Base-by-base conservation (phyloP, 2,113 vertebrate genomes). In the Porphyrio hochstetteri region DNA sequence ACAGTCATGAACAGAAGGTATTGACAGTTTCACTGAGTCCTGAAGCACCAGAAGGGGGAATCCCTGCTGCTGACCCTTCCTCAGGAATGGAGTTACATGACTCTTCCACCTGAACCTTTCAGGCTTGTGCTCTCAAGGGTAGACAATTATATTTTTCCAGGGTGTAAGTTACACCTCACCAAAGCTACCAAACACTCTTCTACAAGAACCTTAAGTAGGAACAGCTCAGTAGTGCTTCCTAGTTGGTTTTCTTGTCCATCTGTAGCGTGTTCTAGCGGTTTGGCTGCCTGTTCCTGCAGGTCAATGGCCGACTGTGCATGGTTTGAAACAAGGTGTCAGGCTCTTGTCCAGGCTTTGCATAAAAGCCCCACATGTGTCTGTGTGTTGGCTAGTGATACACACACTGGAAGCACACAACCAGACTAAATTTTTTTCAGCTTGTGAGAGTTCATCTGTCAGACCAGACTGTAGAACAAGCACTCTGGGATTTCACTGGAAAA, bases 401-500 rank as follows among this genome's bases (percentile, higher is more conserved):
- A 42, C 55, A 50, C 28, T 81, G 71, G 77, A 97, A 95, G 50
- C 52, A 91, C 23, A 71, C n/a, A 82, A 46, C n/a, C 91, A 78
- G 78, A 91, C 72, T 93, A 67, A 71, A 56, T 91, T 95, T 85
- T 48, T 84, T 96, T 83, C 76, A 94, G 70, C 33, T 82, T 95
- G 46, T 82, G 35, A 86, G 95, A 95, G 28, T 80, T 95, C 76
- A 83, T 95, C 63, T 79, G 55, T 96, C 88, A 96, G 64, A 77
- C 8, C 52, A 92, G 40, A 29, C 42, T 93, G 85, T 89, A 95
- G 72, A 96, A 95, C 53, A 96, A 97, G 82, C 53, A 91, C n/a
- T 50, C 46, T 76, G 82, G 75, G 86, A 96, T 82, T 94, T 95
- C n/a, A 88, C 19, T 84, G 85, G 91, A 96, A 96, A 92, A 95